A percentile compares a stretch with the other conserved stretches of the same genome.
Evolutionary conservation across 2,888 invertebrate species (phyloP).

Genomic region (Erebia ligea): DNA sequence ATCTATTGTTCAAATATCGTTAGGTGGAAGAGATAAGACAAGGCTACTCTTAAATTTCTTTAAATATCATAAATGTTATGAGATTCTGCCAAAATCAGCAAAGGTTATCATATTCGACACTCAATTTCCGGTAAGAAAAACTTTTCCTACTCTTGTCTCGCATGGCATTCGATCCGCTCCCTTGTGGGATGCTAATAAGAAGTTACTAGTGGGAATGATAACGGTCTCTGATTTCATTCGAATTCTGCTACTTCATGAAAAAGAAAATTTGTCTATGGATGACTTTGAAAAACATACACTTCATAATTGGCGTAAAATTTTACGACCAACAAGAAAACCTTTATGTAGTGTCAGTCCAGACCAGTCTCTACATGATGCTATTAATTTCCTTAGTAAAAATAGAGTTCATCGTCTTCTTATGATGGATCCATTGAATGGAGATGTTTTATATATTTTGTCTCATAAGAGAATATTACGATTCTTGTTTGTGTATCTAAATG

Average conservation of each 20-base stretch:
- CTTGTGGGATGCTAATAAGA: conserved; percentile 75
- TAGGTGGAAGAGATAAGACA: conserved; percentile 78
- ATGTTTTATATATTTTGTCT: conserved; percentile 75
- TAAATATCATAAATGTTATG: conserved; percentile 79
- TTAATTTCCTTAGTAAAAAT: conserved; percentile 72
- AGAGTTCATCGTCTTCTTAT: conserved; percentile 74
- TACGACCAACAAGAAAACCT: conserved; percentile 68
- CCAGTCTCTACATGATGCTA: conserved; percentile 76
- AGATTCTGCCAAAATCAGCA: conserved; percentile 78
- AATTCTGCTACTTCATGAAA: conserved; percentile 70
- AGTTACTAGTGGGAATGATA: conserved; percentile 76
- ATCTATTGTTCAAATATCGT: conserved; percentile 78
- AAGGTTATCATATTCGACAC: conserved; percentile 80
- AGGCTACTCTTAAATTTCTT: conserved; percentile 76
- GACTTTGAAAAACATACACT: conserved; percentile 75
- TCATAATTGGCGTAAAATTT: conserved; percentile 75
- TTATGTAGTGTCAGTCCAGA: conserved; percentile 72
- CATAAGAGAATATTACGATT: conserved; percentile 78
- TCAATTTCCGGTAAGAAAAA: conserved; percentile 75
- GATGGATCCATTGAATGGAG: conserved; percentile 70
- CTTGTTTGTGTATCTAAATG: conserved; percentile 77
- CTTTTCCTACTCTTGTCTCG: conserved; percentile 76
- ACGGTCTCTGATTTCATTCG: conserved; percentile 78
- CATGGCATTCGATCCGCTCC: conserved; percentile 78
- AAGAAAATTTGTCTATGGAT: conserved; percentile 71